phyloP scores from a whole-genome alignment of 2,888 invertebrate species.

The Eupithecia subumbrata region DNA sequence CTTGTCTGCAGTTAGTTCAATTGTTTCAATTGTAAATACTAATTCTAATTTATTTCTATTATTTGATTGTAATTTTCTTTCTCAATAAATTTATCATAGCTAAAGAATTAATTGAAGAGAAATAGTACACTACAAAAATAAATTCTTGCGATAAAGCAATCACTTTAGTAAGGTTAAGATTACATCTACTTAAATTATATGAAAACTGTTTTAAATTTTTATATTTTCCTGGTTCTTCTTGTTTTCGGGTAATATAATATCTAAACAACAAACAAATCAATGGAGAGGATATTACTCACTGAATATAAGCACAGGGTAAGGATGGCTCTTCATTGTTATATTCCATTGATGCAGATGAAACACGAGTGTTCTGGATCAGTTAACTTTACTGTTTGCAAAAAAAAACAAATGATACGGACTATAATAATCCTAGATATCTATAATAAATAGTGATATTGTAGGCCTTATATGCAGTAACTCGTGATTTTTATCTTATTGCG shows the following conservation, averaged over 20 bases:
- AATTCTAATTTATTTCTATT: no score
- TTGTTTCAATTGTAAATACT: no score
- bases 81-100: no score
- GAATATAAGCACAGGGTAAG: conserved; percentile 45
- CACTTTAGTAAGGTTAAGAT: background rate
- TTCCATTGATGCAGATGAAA: conserved; percentile 46
- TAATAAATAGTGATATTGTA: background rate
- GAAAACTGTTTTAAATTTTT: background rate
- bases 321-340: conserved; percentile 50
- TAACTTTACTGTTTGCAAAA: conserved; percentile 24
- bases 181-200: no score
- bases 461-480: conserved; percentile 41
- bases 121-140: no score
- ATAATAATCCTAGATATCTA: background rate
- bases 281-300: conserved; percentile 40
- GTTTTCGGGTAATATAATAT: background rate
- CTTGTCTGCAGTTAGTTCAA: no score
- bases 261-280: background rate
- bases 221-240: background rate
- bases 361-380: conserved; percentile 39
- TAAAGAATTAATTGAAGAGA: no score
- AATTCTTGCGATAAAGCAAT: background rate
- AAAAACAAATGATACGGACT: background rate
- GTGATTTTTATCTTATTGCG: conserved; percentile 51
- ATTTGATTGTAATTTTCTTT: no score